Conservation (phyloP, 2,797 vertebrate genomes). For the Siniperca scherzeri region DNA sequence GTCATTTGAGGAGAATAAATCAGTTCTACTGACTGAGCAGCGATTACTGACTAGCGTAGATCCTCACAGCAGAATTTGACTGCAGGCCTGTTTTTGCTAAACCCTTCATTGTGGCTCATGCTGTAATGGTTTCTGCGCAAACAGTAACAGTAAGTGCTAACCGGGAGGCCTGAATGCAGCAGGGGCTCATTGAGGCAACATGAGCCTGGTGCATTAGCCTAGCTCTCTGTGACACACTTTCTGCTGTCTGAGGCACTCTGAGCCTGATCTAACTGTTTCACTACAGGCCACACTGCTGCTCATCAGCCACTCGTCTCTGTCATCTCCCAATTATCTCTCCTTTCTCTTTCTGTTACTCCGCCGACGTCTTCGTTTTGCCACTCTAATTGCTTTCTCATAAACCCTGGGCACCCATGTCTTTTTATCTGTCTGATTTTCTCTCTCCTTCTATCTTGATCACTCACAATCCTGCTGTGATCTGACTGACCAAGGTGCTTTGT, state of each 20-base stretch:
- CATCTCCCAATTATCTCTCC: slow-evolving; percentile 36
- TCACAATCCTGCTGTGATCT: slow-evolving; percentile 28
- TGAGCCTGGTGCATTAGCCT: slow-evolving; percentile 63
- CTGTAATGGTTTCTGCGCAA: slow-evolving; percentile 48
- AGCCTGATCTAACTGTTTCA: slow-evolving; percentile 51
- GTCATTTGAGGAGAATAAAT: slow-evolving; percentile 33
- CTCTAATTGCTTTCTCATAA: slow-evolving; percentile 50
- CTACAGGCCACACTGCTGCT: slow-evolving; percentile 41
- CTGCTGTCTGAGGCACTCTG: slow-evolving; percentile 48
- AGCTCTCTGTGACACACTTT: slow-evolving; percentile 72
- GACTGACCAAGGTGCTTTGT: slow-evolving; percentile 25
- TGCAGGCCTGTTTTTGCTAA: slow-evolving; percentile 46
- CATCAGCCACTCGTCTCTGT: slow-evolving; percentile 41
- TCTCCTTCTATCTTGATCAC: slow-evolving; percentile 15
- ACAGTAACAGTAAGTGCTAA: slow-evolving; percentile 63
- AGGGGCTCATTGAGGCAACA: slow-evolving; percentile 46
- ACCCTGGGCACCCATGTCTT: slow-evolving; percentile 16
- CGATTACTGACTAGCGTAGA: slow-evolving; percentile 39
- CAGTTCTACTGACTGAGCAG: slow-evolving; percentile 38
- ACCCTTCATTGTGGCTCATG: slow-evolving; percentile 50
- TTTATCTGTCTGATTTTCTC: slow-evolving; percentile 30
- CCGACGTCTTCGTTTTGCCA: slow-evolving; percentile 42
- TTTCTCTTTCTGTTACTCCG: slow-evolving; percentile 24
- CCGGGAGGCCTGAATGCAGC: slow-evolving; percentile 41
- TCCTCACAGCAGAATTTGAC: slow-evolving; percentile 50